Conservation (phyloP, 2,888 invertebrate genomes). For the Copidosoma aretas region DNA sequence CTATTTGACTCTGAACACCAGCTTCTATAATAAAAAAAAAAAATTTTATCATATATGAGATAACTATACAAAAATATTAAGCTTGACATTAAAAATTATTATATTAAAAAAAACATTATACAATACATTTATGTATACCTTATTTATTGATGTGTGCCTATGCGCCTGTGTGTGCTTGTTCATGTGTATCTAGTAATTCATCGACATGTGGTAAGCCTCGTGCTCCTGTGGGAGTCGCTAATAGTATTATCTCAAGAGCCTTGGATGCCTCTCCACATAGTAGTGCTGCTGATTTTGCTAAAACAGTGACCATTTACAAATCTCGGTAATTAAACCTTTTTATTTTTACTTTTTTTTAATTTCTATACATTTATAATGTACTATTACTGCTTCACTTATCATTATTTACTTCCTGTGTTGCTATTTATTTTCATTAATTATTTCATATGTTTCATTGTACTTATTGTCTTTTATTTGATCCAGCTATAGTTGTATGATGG, state of each 20-base stretch:
- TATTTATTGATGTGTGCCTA: conserved; percentile 9
- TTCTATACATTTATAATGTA: neutral
- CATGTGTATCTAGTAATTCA: conserved; percentile 30
- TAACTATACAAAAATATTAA: too few species aligned
- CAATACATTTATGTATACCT: neutral
- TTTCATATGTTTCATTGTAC: neutral
- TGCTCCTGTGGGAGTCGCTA: conserved; percentile 6
- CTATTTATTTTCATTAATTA: neutral
- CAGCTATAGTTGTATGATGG: too few species aligned
- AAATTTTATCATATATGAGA: too few species aligned
- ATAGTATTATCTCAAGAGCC: conserved; percentile 5
- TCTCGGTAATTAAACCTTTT: conserved; percentile 11
- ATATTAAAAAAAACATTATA: too few species aligned
- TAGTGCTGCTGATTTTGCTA: conserved; percentile 24
- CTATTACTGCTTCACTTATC: neutral
- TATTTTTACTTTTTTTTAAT: conserved; percentile 22
- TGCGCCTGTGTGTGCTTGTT: conserved; percentile 13
- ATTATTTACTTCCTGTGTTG: neutral
- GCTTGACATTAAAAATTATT: too few species aligned
- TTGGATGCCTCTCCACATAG: conserved; percentile 2
- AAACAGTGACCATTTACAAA: conserved; percentile 7
- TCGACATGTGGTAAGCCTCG: conserved; percentile 4
- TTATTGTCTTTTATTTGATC: too few species aligned
- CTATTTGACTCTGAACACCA: too few species aligned
- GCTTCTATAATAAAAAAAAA: too few species aligned